Conservation (phyloP, 64 coral and sea anemone genomes). For the Montipora sp. region DNA sequence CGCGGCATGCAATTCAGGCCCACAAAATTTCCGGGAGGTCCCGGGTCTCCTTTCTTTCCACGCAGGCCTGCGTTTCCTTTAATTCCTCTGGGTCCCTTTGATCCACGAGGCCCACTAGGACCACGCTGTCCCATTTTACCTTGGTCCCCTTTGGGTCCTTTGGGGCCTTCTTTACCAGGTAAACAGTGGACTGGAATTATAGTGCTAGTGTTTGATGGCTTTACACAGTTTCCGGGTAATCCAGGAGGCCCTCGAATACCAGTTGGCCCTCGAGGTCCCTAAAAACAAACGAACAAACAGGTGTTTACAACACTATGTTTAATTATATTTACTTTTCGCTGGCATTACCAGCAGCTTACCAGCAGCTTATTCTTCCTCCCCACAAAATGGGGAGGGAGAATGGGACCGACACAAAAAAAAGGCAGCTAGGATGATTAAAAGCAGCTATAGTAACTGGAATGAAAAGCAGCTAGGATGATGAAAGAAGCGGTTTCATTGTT, state of each 20-base stretch:
- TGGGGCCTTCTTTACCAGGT: conserved; percentile 54
- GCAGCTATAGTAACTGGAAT: no score
- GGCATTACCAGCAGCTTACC: no score
- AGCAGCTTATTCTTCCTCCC: no score
- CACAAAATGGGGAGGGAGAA: no score
- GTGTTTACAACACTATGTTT: background rate
- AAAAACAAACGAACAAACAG: background rate
- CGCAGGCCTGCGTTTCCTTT: conserved; percentile 55
- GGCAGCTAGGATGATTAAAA: no score
- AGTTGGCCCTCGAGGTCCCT: conserved; percentile 61
- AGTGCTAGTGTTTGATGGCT: conserved; percentile 30
- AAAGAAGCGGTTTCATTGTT: no score
- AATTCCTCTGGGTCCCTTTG: conserved; percentile 57
- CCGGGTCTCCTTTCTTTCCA: conserved; percentile 61
- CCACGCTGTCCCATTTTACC: conserved; percentile 50
- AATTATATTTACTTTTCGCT: no score
- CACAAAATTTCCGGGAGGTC: conserved; percentile 74
- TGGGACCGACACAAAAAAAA: no score
- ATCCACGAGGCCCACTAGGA: conserved; percentile 26
- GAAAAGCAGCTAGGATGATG: no score
- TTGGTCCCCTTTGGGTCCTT: conserved; percentile 66
- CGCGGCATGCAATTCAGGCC: conserved; percentile 59
- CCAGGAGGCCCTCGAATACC: conserved; percentile 68
- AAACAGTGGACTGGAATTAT: conserved; percentile 59
- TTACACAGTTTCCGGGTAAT: conserved; percentile 76